Evolutionary conservation across 2,113 vertebrate genomes (phyloP), one percentile per base, ranked within the genome.

Genomic region (Chionis minor): DNA sequence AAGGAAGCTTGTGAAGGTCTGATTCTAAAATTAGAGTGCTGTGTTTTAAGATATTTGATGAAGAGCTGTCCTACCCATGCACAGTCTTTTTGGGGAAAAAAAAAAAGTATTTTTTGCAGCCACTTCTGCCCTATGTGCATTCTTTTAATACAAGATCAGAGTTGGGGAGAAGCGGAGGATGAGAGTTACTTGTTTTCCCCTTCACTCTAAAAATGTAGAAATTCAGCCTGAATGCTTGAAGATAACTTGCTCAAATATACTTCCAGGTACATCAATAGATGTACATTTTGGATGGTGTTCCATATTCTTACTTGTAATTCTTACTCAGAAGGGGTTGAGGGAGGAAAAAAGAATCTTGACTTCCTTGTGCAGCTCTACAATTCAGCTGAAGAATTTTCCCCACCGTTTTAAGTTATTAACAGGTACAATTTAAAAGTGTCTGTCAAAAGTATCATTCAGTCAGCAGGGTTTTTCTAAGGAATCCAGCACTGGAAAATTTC

Each of bases 1-100:
- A 78, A 96, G 96, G 87, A 96, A 95, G 96, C 84, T 77, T 27
- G 51, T 71, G 78, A 79, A 92, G 91, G 75, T 75, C 81, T 92
- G 81, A 82, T 59, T 91, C 95, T 97, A 97, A 97, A 55, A 56
- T 95, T 92, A 95, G 92, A 92, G 51, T 22, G 40, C 89, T 95
- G 81, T 90, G 74, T 47, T 92, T 96, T 35, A 62, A 88, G 91
- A 58, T 58, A 66, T 2, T 92, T 85, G 67, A 72, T 81, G 62
- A 77, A 80, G 67, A 45, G 21, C 54, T 61, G 16, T 58, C 54
- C 71, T 63, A 24, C 26, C 65, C 30, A 0, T n/a, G 58, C 49
- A 44, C 2, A 19, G 12, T 18, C 56, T 56, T 72, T 38, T 59
- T 19, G 38, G 38, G 38, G 38, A 38, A 38, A 40, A 40, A 63